Percentiles rank a stretch among this genome's conserved stretches.
Conservation (phyloP, 2,888 invertebrate genomes). For the Drosophila mayaguana region DNA sequence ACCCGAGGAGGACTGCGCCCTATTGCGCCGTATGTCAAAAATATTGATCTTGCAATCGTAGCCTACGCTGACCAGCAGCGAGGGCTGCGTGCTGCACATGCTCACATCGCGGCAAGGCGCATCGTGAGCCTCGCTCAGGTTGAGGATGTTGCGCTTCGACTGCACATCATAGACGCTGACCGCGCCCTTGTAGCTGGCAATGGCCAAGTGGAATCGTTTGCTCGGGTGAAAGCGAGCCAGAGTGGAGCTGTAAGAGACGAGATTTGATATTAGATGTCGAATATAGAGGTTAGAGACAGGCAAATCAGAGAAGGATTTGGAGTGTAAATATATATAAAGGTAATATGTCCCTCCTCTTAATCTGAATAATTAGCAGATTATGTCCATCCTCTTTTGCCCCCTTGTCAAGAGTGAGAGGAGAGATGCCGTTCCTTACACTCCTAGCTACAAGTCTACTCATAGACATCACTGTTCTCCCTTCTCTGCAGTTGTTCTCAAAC, state of each 20-base stretch:
- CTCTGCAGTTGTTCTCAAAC: background rate
- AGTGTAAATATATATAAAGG: no score
- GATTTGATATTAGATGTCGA: background rate
- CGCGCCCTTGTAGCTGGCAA: slow-evolving; percentile 82
- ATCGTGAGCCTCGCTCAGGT: slow-evolving; percentile 77
- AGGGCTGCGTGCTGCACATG: slow-evolving; percentile 79
- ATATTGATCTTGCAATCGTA: slow-evolving; percentile 84
- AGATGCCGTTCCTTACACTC: background rate
- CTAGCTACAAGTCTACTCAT: background rate
- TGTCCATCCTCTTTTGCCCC: background rate
- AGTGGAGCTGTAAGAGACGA: slow-evolving; percentile 70
- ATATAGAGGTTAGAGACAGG: no score
- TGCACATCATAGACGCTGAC: slow-evolving; percentile 83
- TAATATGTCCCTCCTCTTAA: no score
- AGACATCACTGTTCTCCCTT: background rate
- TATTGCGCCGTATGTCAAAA: slow-evolving; percentile 82
- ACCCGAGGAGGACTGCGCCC: slow-evolving; percentile 69
- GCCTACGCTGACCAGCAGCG: slow-evolving; percentile 83
- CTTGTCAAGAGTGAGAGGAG: background rate
- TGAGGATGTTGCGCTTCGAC: slow-evolving; percentile 78
- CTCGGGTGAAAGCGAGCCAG: slow-evolving; percentile 84
- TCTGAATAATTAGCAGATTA: no score
- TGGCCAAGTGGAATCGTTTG: slow-evolving; percentile 82
- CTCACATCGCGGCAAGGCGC: slow-evolving; percentile 84
- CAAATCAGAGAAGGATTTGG: no score